Conservation (phyloP, 1,140 invertebrate species). For the Caenorhabditis latens region DNA sequence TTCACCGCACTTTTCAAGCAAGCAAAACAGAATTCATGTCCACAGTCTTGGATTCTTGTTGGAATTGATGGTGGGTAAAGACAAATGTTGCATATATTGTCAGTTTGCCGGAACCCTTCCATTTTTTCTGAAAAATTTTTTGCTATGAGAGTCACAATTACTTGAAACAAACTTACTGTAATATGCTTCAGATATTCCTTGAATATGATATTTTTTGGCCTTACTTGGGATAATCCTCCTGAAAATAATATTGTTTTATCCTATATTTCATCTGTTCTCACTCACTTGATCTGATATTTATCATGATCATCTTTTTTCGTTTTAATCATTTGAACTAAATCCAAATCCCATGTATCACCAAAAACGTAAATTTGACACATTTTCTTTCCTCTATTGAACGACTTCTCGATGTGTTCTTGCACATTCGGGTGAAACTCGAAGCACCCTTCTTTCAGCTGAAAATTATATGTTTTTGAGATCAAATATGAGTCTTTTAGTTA, state of each 20-base stretch:
- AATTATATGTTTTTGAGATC: neutral
- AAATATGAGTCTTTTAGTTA: neutral
- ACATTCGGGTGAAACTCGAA: neutral
- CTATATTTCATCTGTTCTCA: neutral
- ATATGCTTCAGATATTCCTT: too few relatives aligned
- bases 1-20: conserved; percentile 4
- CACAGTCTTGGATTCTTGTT: neutral
- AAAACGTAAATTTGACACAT: neutral
- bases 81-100: conserved; percentile 17
- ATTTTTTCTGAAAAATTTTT: neutral
- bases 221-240: neutral
- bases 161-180: too few relatives aligned
- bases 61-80: neutral
- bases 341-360: neutral
- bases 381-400: neutral
- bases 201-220: too few relatives aligned
- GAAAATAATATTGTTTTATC: neutral
- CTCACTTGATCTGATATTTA: neutral
- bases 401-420: neutral
- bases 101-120: neutral
- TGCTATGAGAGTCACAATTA: too few relatives aligned
- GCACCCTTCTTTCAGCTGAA: neutral
- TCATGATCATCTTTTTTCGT: neutral
- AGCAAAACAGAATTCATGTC: neutral
- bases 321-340: neutral